Base-by-base conservation (phyloP, 2,113 vertebrate genomes). In the Condylura cristata region DNA sequence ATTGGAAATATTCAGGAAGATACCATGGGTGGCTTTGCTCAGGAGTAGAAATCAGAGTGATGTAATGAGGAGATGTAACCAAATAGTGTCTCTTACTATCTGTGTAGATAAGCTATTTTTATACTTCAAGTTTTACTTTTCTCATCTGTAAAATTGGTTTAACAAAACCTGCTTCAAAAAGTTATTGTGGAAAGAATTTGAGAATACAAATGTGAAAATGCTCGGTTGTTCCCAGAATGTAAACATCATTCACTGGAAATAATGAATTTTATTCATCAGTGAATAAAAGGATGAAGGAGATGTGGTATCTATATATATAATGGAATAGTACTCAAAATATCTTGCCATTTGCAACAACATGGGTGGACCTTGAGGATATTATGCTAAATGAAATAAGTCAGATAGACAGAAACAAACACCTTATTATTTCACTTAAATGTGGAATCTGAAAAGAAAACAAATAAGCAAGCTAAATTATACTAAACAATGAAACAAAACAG, bases 11-110 rank as follows among this genome's bases (percentile, higher is more conserved):
- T 14, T 53, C 41, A 8, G 24, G 44, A 53, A 30, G 32, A 71
- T 16, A 18, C n/a, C 12, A 28, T 0, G 39, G 30, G 32, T 9
- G 58, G n/a, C 18, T 18, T 41, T 3, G 0, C n/a, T 39, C n/a
- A 48, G 48, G 48, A 75, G 12, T 5, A 20, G 39, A 75, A 58
- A 51, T 58, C 75, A 68, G 66, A 71, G 8, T 10, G 37, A 46
- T 14, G 7, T 41, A 10, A 80, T 11, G 32, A 30, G 83, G 20
- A 34, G 20, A 9, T 34, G 24, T 71, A 28, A 66, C 58, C 5
- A 60, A 58, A 81, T 32, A 37, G 65, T 37, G 61, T 44, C 48
- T 26, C 32, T 39, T 74, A 39, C 2, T 37, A 71, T 44, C 48
- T 30, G n/a, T 48, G 32, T 34, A 17, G 44, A 56, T 56, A 17